These are phyloP conservation scores for Caenorhabditis inopinata DNA, from an alignment of 1,140 invertebrate genomes.

Conservation along the genomic window DNA sequence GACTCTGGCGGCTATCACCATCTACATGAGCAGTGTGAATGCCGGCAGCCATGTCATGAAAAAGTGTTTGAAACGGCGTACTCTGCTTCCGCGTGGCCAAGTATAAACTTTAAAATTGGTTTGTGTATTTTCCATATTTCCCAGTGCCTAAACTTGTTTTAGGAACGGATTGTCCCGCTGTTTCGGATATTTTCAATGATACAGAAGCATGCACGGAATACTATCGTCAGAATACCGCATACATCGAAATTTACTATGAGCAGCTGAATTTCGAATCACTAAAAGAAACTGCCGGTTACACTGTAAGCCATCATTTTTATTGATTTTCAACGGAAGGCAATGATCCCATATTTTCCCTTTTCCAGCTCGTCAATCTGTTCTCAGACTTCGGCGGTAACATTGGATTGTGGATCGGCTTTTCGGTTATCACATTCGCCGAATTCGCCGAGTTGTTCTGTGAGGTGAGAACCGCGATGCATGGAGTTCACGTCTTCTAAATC, in stretches of 20 bases:
- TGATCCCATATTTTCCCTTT: not conserved
- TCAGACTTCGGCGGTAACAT: constrained; percentile 66
- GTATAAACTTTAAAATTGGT: constrained; percentile 64
- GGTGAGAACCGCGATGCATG: not conserved
- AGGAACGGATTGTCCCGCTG: constrained; percentile 51
- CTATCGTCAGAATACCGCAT: constrained; percentile 56
- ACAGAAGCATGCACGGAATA: constrained; percentile 50
- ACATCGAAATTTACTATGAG: constrained; percentile 66
- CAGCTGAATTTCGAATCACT: constrained; percentile 64
- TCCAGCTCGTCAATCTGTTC: constrained; percentile 65
- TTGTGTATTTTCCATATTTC: not conserved
- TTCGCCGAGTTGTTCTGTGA: constrained; percentile 60
- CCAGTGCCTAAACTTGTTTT: not conserved
- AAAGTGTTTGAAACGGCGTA: constrained; percentile 67
- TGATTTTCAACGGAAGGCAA: no score
- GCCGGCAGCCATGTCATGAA: constrained; percentile 58
- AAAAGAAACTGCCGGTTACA: constrained; percentile 66
- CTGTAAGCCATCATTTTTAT: constrained; percentile 48
- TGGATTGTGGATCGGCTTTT: constrained; percentile 66
- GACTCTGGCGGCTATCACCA: constrained; percentile 65
- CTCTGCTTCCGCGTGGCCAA: constrained; percentile 66
- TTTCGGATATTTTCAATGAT: constrained; percentile 46
- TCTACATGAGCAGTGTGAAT: constrained; percentile 59
- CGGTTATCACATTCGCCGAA: constrained; percentile 64
- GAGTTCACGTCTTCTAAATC: no score